phyloP scores from a whole-genome alignment of 2,797 vertebrate species.

The Mus caroli region DNA sequence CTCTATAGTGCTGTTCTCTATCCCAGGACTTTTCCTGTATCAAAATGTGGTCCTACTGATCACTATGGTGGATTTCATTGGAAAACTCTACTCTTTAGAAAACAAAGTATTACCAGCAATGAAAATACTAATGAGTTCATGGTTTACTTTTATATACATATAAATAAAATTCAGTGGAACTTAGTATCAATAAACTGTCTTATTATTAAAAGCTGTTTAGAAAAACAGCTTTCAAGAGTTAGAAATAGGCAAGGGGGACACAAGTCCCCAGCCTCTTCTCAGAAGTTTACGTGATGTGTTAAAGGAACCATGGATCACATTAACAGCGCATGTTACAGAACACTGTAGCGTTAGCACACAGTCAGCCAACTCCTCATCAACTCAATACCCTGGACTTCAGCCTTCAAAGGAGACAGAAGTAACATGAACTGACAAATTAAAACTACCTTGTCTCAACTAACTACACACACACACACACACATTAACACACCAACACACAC shows the following conservation, averaged over 20 bases:
- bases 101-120: conserved; percentile 13
- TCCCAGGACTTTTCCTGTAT: background rate
- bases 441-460: conserved; percentile 57
- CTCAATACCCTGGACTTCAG: conserved; percentile 11
- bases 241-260: background rate
- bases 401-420: background rate
- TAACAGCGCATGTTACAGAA: background rate
- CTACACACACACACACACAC: background rate
- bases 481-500: background rate
- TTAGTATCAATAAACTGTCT: conserved; percentile 28
- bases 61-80: background rate
- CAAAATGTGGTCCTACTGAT: background rate
- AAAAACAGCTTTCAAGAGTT: conserved; percentile 31
- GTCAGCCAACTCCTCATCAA: background rate
- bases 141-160: conserved; percentile 11
- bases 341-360: background rate
- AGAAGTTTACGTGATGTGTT: background rate
- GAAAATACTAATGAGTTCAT: conserved; percentile 55
- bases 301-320: background rate
- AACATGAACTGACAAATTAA: conserved; percentile 36
- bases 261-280: background rate
- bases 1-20: background rate
- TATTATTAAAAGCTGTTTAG: background rate
- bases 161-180: background rate
- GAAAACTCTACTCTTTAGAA: conserved; percentile 26